Evolutionary conservation across 2,888 invertebrate species (phyloP).

Genomic region (Troides aeacus): DNA sequence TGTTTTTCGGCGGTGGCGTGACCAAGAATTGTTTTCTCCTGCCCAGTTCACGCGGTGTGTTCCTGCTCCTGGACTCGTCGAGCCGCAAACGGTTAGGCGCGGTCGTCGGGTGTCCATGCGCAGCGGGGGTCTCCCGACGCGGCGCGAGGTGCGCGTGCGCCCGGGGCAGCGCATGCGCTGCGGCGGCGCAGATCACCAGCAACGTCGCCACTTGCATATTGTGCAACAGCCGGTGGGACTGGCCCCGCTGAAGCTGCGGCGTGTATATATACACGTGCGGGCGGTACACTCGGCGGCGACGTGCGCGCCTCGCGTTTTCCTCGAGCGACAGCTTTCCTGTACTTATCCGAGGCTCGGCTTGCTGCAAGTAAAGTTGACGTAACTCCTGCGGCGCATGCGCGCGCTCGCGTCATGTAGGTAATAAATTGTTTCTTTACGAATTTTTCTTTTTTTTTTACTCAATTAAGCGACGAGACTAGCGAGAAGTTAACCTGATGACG

Average conservation of each 20-base stretch:
- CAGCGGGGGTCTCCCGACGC: neutral
- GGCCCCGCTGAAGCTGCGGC: conserved; percentile 33
- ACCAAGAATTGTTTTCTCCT: conserved; percentile 32
- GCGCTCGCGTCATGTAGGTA: too few relatives aligned
- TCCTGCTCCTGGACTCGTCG: neutral
- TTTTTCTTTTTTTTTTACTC: too few relatives aligned
- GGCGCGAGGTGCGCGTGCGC: neutral
- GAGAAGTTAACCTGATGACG: too few relatives aligned
- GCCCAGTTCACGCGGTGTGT: neutral
- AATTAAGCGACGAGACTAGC: too few relatives aligned
- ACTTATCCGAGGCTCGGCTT: too few relatives aligned
- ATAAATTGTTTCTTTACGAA: too few relatives aligned
- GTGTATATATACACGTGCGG: conserved; percentile 38
- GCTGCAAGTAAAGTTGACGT: too few relatives aligned
- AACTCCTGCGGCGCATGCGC: too few relatives aligned
- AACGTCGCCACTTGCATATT: conserved; percentile 32
- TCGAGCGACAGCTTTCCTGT: too few relatives aligned
- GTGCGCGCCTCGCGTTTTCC: too few relatives aligned
- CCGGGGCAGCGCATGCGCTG: neutral
- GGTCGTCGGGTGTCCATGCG: conserved; percentile 7
- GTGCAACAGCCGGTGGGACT: conserved; percentile 33
- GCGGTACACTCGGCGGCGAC: conserved; percentile 12
- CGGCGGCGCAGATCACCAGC: too few relatives aligned
- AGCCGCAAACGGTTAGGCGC: neutral
- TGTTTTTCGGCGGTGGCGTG: conserved; percentile 26